Percentiles rank a stretch among this genome's conserved stretches.
Evolutionary conservation across 2,113 vertebrate genomes (phyloP).

Genomic region (Rafetus swinhoei): DNA sequence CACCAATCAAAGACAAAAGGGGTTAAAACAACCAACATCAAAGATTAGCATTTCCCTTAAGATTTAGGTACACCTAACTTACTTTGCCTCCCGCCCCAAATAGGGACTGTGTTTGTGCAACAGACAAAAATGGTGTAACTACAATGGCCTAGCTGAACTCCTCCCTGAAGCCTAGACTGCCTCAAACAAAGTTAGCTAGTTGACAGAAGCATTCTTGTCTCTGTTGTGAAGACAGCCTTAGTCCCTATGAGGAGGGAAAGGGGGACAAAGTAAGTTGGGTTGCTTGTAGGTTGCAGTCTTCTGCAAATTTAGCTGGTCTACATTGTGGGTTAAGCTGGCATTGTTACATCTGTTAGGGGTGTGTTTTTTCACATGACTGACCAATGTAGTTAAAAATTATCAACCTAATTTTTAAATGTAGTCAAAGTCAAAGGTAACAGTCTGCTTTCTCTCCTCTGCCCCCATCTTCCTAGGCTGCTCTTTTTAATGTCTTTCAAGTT

Average conservation of each 20-base stretch:
- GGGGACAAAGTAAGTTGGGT: too few relatives aligned
- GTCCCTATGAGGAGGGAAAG: too few relatives aligned
- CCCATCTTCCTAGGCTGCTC: not conserved
- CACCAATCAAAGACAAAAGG: not conserved
- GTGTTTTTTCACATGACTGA: not conserved
- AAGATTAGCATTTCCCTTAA: not conserved
- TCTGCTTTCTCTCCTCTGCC: not conserved
- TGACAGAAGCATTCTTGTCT: not conserved
- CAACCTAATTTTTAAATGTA: not conserved
- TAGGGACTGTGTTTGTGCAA: not conserved
- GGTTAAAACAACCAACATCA: not conserved
- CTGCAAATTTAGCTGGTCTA: not conserved
- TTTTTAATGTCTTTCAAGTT: not conserved
- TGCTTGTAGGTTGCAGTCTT: not conserved
- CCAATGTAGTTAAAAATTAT: not conserved
- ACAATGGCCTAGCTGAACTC: not conserved
- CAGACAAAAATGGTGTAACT: not conserved
- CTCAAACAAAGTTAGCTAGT: not conserved
- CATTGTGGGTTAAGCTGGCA: not conserved
- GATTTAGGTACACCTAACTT: not conserved
- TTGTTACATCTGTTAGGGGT: not conserved
- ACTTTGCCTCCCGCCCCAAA: not conserved
- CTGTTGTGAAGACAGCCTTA: too few relatives aligned
- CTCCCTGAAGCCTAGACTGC: not conserved
- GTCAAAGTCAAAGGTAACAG: not conserved